Conservation (phyloP, 2,888 invertebrate genomes). For the Margaritifera margaritifera region DNA sequence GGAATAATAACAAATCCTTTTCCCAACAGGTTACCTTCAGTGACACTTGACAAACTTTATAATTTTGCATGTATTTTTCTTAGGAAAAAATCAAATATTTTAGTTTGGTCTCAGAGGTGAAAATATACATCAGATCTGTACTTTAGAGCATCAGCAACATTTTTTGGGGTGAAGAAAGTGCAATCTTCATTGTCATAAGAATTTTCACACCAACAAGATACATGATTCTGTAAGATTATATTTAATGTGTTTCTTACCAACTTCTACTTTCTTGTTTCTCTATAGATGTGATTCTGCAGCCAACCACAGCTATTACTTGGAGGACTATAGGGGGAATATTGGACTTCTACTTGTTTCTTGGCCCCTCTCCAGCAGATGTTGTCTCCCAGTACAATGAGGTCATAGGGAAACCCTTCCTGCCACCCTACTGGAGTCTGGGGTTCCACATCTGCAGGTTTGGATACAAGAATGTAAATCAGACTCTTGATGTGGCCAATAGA, state of each 20-base stretch:
- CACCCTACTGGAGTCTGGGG: conserved; percentile 84
- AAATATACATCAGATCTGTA: too few species aligned
- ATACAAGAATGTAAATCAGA: conserved; percentile 50
- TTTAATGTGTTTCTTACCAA: neutral
- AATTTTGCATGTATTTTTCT: too few species aligned
- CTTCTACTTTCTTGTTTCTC: conserved; percentile 5
- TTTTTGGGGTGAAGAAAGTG: too few species aligned
- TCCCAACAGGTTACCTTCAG: too few species aligned
- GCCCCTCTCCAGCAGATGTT: conserved; percentile 79
- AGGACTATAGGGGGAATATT: conserved; percentile 86
- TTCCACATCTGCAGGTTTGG: conserved; percentile 85
- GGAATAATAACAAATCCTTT: too few species aligned
- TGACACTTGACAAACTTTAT: too few species aligned
- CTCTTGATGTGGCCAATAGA: conserved; percentile 47
- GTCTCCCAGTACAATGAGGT: conserved; percentile 63
- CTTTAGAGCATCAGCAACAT: too few species aligned
- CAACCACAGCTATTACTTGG: conserved; percentile 86
- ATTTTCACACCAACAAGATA: neutral
- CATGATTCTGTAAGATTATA: conserved; percentile 1
- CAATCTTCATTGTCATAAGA: neutral
- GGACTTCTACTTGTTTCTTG: conserved; percentile 84
- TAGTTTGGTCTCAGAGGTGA: too few species aligned
- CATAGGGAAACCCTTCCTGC: conserved; percentile 59
- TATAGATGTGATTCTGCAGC: conserved; percentile 71
- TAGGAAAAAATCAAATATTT: too few species aligned